These are phyloP conservation scores for Bimastos eiseni DNA, from an alignment of 2,888 invertebrate species.

Conservation along the genomic window DNA sequence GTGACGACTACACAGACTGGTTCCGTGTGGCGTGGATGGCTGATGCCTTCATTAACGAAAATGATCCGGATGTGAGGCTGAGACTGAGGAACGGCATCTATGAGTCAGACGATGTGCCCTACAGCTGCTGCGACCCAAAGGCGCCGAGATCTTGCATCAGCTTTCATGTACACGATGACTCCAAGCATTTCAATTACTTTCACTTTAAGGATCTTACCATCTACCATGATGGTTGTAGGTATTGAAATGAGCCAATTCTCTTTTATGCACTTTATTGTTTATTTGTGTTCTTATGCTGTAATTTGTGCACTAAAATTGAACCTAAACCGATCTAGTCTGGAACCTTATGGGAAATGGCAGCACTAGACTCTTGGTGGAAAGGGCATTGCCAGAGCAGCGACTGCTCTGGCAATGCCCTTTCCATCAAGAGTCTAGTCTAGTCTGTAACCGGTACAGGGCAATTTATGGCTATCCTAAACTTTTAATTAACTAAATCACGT, in stretches of 20 bases:
- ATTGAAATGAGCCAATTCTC: background rate
- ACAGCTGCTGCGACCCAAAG: conserved; percentile 54
- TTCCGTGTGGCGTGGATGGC: conserved; percentile 52
- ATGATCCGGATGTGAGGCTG: background rate
- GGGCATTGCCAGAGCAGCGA: no score
- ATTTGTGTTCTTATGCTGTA: background rate
- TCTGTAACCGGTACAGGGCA: no score
- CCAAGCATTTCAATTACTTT: conserved; percentile 47
- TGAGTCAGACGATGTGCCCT: conserved; percentile 52
- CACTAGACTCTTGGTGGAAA: no score
- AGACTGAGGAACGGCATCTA: conserved; percentile 39
- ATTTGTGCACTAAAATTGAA: background rate
- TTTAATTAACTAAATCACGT: no score
- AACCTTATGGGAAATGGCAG: no score
- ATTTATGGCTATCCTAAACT: no score
- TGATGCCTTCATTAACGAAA: conserved; percentile 47
- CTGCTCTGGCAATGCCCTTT: no score
- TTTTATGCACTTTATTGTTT: background rate
- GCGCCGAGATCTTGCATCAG: conserved; percentile 51
- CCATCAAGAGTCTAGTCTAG: no score
- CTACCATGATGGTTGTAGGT: conserved; percentile 29
- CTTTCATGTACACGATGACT: conserved; percentile 45
- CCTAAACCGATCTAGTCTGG: background rate
- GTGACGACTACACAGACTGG: conserved; percentile 52
- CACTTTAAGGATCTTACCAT: conserved; percentile 34